Conservation (phyloP, 2,797 vertebrate species). For the Moxostoma hubbsi region DNA sequence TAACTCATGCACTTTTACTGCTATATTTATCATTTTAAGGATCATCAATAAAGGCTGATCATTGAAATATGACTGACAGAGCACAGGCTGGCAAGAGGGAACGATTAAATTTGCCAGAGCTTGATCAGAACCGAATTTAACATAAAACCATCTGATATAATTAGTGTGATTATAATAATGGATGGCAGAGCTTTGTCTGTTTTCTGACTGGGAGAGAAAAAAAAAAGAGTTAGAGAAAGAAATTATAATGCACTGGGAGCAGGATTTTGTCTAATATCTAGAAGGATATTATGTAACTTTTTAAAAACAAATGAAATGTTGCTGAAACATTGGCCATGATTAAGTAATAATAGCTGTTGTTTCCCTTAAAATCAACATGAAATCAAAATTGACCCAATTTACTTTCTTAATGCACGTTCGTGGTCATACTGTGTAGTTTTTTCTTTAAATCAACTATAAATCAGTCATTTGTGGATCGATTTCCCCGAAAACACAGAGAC, state of each 20-base stretch:
- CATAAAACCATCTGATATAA: slow-evolving; percentile 63
- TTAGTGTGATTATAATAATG: slow-evolving; percentile 58
- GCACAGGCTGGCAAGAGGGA: slow-evolving; percentile 36
- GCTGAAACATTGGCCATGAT: neutral
- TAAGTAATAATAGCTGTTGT: neutral
- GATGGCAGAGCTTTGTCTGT: slow-evolving; percentile 41
- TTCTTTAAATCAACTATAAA: too few relatives aligned
- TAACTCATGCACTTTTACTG: slow-evolving; percentile 67
- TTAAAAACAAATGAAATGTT: slow-evolving; percentile 8
- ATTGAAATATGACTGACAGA: slow-evolving; percentile 61
- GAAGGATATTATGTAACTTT: slow-evolving; percentile 21
- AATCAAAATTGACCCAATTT: too few relatives aligned
- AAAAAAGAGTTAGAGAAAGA: neutral
- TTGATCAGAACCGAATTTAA: slow-evolving; percentile 70
- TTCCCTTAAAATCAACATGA: neutral
- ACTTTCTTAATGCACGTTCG: too few relatives aligned
- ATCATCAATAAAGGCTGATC: slow-evolving; percentile 62
- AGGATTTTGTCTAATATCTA: neutral
- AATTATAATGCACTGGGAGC: slow-evolving; percentile 5
- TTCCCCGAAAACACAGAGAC: too few relatives aligned
- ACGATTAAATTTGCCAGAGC: slow-evolving; percentile 73
- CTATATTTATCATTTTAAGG: slow-evolving; percentile 66
- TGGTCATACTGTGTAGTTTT: too few relatives aligned
- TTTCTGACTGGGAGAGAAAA: slow-evolving; percentile 3
- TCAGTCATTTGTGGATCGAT: too few relatives aligned